Conservation (phyloP, 2,888 invertebrate genomes). For the Onchidella celtica region DNA sequence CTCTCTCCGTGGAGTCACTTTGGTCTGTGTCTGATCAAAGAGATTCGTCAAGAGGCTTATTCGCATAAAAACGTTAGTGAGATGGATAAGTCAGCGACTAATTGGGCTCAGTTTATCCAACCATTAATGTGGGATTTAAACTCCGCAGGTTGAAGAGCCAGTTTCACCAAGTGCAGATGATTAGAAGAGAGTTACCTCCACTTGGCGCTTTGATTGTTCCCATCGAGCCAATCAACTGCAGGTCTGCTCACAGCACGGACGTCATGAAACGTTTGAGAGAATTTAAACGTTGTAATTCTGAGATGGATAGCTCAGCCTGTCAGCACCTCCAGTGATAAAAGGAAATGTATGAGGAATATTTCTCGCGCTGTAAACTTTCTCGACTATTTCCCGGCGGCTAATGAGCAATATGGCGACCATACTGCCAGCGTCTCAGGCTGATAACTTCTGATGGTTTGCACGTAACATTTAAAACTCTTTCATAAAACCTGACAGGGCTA, state of each 20-base stretch:
- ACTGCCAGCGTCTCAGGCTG: neutral
- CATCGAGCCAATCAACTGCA: neutral
- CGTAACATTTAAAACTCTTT: neutral
- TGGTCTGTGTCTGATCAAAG: neutral
- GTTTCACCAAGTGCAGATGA: slow-evolving; percentile 4
- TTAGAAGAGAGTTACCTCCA: no score
- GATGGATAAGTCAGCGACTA: neutral
- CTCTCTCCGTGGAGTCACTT: neutral
- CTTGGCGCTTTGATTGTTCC: neutral
- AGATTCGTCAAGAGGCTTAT: neutral
- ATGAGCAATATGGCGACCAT: slow-evolving; percentile 4
- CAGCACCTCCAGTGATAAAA: slow-evolving; percentile 5
- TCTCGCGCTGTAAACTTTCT: neutral
- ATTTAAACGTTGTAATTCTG: neutral
- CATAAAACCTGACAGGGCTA: neutral
- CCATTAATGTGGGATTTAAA: slow-evolving; percentile 7
- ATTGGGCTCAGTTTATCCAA: neutral
- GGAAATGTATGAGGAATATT: slow-evolving; percentile 9
- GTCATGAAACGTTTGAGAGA: neutral
- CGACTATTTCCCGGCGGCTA: neutral
- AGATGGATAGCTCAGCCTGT: slow-evolving; percentile 10
- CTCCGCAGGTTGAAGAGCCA: neutral
- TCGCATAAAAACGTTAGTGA: neutral
- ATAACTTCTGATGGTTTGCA: neutral
- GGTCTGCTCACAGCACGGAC: neutral